phyloP scores from a whole-genome alignment of 1,140 invertebrate genomes.

The Drosophila obscura region DNA sequence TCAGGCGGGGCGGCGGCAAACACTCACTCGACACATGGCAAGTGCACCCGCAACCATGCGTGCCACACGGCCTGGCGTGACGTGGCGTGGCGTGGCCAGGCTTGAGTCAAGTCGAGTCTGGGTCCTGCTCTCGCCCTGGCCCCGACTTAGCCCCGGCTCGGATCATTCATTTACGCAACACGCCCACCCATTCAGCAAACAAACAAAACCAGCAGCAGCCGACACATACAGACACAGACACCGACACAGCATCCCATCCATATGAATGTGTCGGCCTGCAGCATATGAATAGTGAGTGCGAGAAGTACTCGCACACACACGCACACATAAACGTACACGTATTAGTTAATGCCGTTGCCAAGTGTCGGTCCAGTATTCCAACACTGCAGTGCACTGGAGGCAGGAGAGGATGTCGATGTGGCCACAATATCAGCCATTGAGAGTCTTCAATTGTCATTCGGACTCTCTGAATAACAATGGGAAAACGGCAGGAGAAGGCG shows the following conservation, averaged over 20 bases:
- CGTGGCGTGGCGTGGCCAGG: slow-evolving; percentile 4
- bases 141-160: slow-evolving; percentile 39
- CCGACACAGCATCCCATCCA: slow-evolving; percentile 10
- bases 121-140: neutral
- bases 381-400: no score
- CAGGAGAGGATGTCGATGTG: slow-evolving; percentile 18
- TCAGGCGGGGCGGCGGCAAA: slow-evolving; percentile 31
- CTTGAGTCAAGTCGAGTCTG: slow-evolving; percentile 18
- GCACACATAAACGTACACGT: slow-evolving; percentile 3
- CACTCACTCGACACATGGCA: slow-evolving; percentile 41
- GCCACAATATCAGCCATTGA: slow-evolving; percentile 10
- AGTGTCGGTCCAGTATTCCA: slow-evolving; percentile 1
- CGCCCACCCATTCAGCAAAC: slow-evolving; percentile 63
- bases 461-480: neutral
- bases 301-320: slow-evolving; percentile 3
- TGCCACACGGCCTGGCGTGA: slow-evolving; percentile 30
- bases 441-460: neutral
- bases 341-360: slow-evolving; percentile 52
- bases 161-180: slow-evolving; percentile 78
- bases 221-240: slow-evolving; percentile 15
- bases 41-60: slow-evolving; percentile 66
- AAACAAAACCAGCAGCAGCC: slow-evolving; percentile 28
- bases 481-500: no score
- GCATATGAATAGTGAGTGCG: slow-evolving; percentile 72
- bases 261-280: slow-evolving; percentile 57